Conservation (phyloP, 1,140 invertebrate species). For the Lordiphosa collinella region DNA sequence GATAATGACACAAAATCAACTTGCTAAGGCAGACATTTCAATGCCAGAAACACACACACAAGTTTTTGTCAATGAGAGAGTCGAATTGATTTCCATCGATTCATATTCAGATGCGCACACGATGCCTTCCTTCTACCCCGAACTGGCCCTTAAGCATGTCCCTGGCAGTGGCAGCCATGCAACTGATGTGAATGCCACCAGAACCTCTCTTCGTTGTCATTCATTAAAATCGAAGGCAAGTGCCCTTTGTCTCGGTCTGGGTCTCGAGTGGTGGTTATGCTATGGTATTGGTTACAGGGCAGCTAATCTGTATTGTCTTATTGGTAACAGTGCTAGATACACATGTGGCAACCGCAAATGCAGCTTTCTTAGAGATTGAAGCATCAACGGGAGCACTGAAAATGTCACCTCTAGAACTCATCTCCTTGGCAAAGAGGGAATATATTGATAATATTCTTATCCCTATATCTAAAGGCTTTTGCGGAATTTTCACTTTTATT, state of each 20-base stretch:
- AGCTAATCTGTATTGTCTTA: conserved; percentile 65
- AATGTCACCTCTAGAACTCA: not conserved
- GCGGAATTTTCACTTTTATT: conserved; percentile 70
- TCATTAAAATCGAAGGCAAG: conserved; percentile 61
- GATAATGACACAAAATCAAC: conserved; percentile 46
- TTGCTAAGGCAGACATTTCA: conserved; percentile 44
- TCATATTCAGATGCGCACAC: conserved; percentile 19
- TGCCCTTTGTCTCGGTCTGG: conserved; percentile 29
- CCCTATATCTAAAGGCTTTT: conserved; percentile 35
- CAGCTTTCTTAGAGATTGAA: conserved; percentile 16
- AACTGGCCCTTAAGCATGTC: not conserved
- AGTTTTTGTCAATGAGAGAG: conserved; percentile 35
- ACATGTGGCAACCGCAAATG: conserved; percentile 34
- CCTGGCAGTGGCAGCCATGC: conserved; percentile 25
- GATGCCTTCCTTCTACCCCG: too few species aligned
- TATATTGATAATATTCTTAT: conserved; percentile 53
- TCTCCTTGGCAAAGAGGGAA: not conserved
- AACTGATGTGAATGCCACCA: conserved; percentile 38
- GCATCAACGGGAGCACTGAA: not conserved
- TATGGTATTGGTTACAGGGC: not conserved
- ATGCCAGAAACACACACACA: conserved; percentile 32
- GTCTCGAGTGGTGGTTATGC: conserved; percentile 29
- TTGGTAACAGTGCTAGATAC: conserved; percentile 33
- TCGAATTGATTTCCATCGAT: conserved; percentile 58
- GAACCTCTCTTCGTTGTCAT: conserved; percentile 39